Evolutionary conservation across 2,113 vertebrate genomes (phyloP).

Genomic region (Cyprinodon brontotheroides): DNA sequence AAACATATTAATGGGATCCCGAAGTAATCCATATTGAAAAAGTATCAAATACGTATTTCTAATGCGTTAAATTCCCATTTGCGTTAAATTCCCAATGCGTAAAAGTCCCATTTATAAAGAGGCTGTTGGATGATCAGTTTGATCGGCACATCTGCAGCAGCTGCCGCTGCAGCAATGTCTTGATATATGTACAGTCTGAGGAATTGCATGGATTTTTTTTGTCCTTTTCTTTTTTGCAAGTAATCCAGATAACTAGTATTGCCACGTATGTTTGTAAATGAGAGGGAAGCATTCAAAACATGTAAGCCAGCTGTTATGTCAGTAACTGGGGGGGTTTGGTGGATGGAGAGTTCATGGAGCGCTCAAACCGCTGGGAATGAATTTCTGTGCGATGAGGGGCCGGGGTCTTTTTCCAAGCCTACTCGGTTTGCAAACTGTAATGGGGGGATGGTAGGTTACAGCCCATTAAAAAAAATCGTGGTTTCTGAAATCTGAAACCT

Average conservation of each 20-base stretch:
- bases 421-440: conserved; percentile 64
- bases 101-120: not conserved
- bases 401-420: conserved; percentile 64
- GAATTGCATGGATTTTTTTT: conserved; percentile 24
- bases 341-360: conserved; percentile 20
- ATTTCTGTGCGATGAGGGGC: conserved; percentile 51
- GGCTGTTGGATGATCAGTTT: conserved; percentile 13
- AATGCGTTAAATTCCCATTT: not conserved
- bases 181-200: conserved; percentile 38
- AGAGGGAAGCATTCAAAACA: not conserved
- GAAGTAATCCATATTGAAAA: conserved; percentile 11
- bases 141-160: conserved; percentile 74
- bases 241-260: conserved; percentile 50
- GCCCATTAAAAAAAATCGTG: conserved; percentile 69
- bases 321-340: not conserved
- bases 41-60: not conserved
- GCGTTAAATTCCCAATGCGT: not conserved
- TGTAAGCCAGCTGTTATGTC: not conserved
- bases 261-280: not conserved
- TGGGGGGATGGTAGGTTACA: conserved; percentile 72
- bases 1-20: conserved; percentile 44
- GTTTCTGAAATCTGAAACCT: conserved; percentile 79
- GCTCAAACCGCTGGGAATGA: conserved; percentile 25
- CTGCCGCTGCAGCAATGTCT: conserved; percentile 47
- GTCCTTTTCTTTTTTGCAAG: conserved; percentile 15